A percentile compares a stretch with the other conserved stretches of the same genome.
Evolutionary conservation across 2,113 vertebrate genomes (phyloP).

Genomic region (Pontoporia blainvillei): DNA sequence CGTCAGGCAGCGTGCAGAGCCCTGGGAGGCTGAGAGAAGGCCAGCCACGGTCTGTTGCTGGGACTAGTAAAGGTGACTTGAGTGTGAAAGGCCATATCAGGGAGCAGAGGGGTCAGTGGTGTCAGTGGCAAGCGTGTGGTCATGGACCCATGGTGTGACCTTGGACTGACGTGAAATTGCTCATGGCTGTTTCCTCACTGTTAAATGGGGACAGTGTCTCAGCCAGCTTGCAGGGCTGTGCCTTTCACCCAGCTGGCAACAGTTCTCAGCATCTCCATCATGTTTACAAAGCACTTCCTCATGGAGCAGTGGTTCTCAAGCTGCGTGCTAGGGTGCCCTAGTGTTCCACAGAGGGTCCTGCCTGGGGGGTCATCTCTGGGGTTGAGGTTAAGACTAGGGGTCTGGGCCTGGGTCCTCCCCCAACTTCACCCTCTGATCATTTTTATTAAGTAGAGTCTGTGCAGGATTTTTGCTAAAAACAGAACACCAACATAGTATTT

Average conservation of each 20-base stretch:
- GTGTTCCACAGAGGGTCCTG: background rate
- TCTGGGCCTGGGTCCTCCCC: background rate
- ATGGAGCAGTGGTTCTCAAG: background rate
- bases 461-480: background rate
- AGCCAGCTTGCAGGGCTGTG: background rate
- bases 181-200: background rate
- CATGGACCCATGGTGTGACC: background rate
- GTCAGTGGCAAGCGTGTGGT: background rate
- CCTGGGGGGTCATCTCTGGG: background rate
- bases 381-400: background rate
- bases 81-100: background rate
- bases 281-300: background rate
- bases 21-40: background rate
- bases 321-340: background rate
- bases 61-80: background rate
- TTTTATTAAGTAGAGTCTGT: background rate
- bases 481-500: background rate
- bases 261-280: fast-evolving
- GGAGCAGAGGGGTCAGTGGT: background rate
- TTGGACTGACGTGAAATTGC: background rate
- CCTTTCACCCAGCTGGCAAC: background rate
- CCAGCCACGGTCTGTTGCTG: background rate
- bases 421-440: background rate
- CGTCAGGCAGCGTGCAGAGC: background rate
- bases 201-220: no score